Conservation (phyloP, 2,888 invertebrate genomes). For the Erebia aethiops region DNA sequence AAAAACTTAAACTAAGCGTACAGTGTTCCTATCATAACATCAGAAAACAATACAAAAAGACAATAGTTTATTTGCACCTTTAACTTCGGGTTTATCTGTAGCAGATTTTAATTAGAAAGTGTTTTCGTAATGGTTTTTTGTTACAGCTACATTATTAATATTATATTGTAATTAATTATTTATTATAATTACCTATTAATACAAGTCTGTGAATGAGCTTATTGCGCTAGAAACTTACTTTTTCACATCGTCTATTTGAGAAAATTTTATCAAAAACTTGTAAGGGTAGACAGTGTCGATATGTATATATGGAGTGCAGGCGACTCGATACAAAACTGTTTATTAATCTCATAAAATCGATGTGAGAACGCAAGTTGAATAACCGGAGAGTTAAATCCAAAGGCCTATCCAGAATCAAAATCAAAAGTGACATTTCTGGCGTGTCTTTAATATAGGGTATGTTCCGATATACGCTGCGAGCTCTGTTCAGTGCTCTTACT, state of each 20-base stretch:
- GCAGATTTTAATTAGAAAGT: background rate
- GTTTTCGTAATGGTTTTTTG: background rate
- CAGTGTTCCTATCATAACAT: no score
- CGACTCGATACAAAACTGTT: background rate
- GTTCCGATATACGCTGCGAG: no score
- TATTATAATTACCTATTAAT: slow-evolving; percentile 7
- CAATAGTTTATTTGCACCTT: background rate
- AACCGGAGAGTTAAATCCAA: background rate
- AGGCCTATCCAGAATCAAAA: background rate
- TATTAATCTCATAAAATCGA: background rate
- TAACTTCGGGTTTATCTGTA: background rate
- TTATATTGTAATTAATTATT: slow-evolving; percentile 19
- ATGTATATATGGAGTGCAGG: background rate
- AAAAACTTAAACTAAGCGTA: no score
- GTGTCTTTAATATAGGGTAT: no score
- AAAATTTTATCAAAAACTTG: no score
- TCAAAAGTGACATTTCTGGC: background rate
- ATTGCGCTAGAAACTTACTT: background rate
- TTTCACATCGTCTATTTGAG: background rate
- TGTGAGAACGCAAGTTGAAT: background rate
- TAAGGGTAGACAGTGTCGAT: background rate
- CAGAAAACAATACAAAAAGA: background rate
- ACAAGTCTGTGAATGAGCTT: background rate
- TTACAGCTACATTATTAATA: slow-evolving; percentile 1
- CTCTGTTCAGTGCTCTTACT: no score